Evolutionary conservation across 2,797 vertebrate genomes (phyloP).

Genomic region (Sciaenops ocellatus): DNA sequence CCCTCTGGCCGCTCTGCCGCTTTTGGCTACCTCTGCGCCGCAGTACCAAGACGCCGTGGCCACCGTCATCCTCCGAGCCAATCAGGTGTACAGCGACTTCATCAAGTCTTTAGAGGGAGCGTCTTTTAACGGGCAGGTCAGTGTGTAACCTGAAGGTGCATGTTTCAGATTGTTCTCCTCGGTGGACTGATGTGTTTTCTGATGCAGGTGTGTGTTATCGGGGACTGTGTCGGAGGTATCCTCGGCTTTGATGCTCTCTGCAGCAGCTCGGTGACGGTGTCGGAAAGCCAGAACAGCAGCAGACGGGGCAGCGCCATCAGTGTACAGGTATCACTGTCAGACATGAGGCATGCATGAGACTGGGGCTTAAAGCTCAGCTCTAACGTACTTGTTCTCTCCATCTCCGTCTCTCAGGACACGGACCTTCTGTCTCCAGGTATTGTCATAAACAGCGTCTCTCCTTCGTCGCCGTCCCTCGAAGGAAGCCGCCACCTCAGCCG

Average conservation of each 20-base stretch:
- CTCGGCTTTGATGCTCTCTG: slow-evolving; percentile 97
- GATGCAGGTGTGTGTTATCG: slow-evolving; percentile 94
- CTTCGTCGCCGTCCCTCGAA: slow-evolving; percentile 86
- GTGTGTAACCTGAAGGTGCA: slow-evolving; percentile 35
- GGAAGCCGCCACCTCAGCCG: slow-evolving; percentile 95
- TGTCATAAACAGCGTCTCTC: slow-evolving; percentile 87
- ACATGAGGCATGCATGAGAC: too few relatives aligned
- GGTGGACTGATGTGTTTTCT: not conserved
- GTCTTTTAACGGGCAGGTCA: slow-evolving; percentile 94
- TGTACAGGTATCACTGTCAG: slow-evolving; percentile 86
- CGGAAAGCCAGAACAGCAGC: slow-evolving; percentile 96
- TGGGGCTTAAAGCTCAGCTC: not conserved
- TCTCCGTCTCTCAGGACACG: slow-evolving; percentile 85
- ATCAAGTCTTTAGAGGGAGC: slow-evolving; percentile 91
- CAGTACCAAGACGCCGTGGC: slow-evolving; percentile 97
- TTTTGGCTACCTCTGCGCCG: slow-evolving; percentile 94
- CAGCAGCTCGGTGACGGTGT: slow-evolving; percentile 91
- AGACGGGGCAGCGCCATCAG: slow-evolving; percentile 94
- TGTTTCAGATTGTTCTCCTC: not conserved
- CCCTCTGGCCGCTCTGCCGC: slow-evolving; percentile 94
- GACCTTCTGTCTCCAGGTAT: slow-evolving; percentile 95
- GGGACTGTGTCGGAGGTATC: slow-evolving; percentile 97
- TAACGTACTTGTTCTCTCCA: not conserved
- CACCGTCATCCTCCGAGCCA: slow-evolving; percentile 93
- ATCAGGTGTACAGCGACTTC: slow-evolving; percentile 96